Evolutionary conservation across 1,140 invertebrate genomes (phyloP).

Genomic region (Neodiprion virginianus): DNA sequence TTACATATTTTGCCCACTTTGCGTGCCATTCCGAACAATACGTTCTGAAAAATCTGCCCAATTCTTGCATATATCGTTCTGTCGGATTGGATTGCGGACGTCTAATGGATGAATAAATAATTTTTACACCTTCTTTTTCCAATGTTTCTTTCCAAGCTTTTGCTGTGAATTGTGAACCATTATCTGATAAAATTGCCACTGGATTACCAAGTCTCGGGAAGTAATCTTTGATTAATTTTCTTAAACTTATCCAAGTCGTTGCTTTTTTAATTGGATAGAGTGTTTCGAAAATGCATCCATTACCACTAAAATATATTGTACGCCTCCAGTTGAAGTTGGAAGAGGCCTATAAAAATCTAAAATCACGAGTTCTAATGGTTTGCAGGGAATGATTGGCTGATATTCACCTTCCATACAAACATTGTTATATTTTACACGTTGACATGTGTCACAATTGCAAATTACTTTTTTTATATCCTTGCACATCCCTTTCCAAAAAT

Average conservation of each 20-base stretch:
- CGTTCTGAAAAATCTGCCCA: slow-evolving; percentile 26
- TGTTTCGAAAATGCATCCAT: slow-evolving; percentile 33
- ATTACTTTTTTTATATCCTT: slow-evolving; percentile 21
- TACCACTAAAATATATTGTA: slow-evolving; percentile 31
- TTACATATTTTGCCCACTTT: slow-evolving; percentile 25
- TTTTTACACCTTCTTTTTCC: slow-evolving; percentile 19
- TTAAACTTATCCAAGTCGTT: slow-evolving; percentile 18
- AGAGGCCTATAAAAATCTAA: slow-evolving; percentile 33
- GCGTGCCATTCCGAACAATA: slow-evolving; percentile 22
- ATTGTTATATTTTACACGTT: slow-evolving; percentile 28
- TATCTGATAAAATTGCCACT: slow-evolving; percentile 20
- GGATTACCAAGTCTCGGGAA: slow-evolving; percentile 24
- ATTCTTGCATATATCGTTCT: slow-evolving; percentile 25
- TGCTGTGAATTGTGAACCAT: slow-evolving; percentile 29
- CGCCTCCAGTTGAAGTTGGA: slow-evolving; percentile 19
- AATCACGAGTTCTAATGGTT: slow-evolving; percentile 26
- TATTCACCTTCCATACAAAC: slow-evolving; percentile 19
- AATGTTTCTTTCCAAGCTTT: slow-evolving; percentile 16
- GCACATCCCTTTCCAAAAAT: slow-evolving; percentile 24
- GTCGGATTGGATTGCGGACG: slow-evolving; percentile 26
- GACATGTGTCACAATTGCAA: slow-evolving; percentile 27
- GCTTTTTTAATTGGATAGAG: slow-evolving; percentile 26
- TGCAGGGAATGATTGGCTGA: slow-evolving; percentile 9
- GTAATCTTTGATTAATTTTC: slow-evolving; percentile 25
- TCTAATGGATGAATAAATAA: slow-evolving; percentile 19